Evolutionary conservation across 2,888 invertebrate species (phyloP).

Genomic region (Epistrophe eligans): DNA sequence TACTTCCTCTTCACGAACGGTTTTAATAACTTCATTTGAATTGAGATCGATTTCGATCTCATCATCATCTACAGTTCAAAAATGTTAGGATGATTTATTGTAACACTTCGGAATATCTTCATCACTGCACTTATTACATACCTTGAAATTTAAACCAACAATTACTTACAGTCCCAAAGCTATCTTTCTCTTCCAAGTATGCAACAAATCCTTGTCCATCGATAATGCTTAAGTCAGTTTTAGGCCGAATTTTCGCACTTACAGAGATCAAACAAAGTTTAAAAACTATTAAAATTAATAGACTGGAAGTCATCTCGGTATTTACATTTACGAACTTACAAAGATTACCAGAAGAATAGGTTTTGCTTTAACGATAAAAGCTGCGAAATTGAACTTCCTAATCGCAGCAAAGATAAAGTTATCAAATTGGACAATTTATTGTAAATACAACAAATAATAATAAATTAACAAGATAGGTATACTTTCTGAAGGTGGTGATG

Average conservation of each 20-base stretch:
- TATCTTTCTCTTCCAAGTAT: constrained; percentile 76
- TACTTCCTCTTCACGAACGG: constrained; percentile 75
- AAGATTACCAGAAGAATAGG: neutral
- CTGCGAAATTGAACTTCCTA: neutral
- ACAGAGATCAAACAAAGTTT: neutral
- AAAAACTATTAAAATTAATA: constrained; percentile 14
- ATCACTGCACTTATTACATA: constrained; percentile 28
- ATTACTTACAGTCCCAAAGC: constrained; percentile 75
- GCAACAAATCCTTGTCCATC: constrained; percentile 77
- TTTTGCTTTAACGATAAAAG: neutral
- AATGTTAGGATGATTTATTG: neutral
- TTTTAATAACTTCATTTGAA: constrained; percentile 68
- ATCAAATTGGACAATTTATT: neutral
- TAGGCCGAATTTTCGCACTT: constrained; percentile 73
- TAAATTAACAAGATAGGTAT: too few relatives aligned
- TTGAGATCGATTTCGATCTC: constrained; percentile 73
- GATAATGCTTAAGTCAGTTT: constrained; percentile 63
- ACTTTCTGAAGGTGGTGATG: neutral
- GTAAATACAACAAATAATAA: neutral
- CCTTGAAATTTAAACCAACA: constrained; percentile 78
- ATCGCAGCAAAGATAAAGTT: constrained; percentile 3
- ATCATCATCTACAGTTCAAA: constrained; percentile 54
- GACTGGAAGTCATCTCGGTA: neutral
- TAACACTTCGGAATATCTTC: neutral
- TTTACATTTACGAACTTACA: neutral